phyloP scores from a whole-genome alignment of 2,797 vertebrate genomes.

The Liparis tanakae region DNA sequence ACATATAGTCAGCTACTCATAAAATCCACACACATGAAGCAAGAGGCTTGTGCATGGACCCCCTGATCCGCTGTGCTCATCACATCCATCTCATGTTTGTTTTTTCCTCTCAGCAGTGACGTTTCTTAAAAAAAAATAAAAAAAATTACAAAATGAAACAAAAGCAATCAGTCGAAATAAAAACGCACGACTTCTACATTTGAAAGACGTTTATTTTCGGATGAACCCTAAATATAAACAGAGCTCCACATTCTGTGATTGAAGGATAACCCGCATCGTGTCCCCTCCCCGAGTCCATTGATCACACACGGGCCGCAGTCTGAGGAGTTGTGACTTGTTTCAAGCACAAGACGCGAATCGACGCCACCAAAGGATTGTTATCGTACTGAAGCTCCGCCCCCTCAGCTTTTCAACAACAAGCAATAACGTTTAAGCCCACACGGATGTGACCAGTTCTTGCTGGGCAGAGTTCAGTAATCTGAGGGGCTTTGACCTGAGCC shows the following conservation, averaged over 20 bases:
- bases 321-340: conserved; percentile 20
- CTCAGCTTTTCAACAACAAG: conserved; percentile 5
- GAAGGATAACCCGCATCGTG: conserved; percentile 29
- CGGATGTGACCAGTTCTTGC: conserved; percentile 8
- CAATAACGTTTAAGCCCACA: conserved; percentile 17
- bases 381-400: not conserved
- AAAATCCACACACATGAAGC: conserved; percentile 57
- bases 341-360: conserved; percentile 9
- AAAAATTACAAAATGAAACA: not conserved
- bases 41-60: conserved; percentile 69
- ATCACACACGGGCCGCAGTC: conserved; percentile 40
- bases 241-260: conserved; percentile 77
- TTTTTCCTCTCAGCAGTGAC: conserved; percentile 39
- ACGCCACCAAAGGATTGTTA: conserved; percentile 14
- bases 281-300: conserved; percentile 31
- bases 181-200: not conserved
- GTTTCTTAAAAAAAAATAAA: conserved; percentile 11
- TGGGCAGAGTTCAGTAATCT: conserved; percentile 23
- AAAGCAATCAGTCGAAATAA: not conserved
- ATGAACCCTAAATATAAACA: conserved; percentile 65
- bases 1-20: not conserved
- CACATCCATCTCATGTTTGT: conserved; percentile 47
- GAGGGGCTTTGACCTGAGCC: conserved; percentile 15
- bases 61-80: conserved; percentile 43
- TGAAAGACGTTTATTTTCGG: not conserved